Conservation (phyloP, 92 coral and sea anemone genomes). For the Paramuricea clavata region DNA sequence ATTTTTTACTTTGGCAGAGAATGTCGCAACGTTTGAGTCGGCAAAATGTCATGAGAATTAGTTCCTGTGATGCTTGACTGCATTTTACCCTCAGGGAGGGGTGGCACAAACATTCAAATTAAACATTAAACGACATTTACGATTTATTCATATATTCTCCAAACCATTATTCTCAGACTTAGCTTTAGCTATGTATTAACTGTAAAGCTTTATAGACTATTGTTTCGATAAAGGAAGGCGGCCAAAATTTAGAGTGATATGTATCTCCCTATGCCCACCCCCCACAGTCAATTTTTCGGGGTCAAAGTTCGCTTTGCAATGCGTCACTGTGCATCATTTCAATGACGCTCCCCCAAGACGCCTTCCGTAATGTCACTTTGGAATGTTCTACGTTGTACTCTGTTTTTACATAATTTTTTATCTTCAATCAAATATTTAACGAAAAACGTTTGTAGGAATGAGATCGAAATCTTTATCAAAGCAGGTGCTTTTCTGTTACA, state of each 20-base stretch:
- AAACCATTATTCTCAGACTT: not conserved
- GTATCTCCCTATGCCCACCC: not conserved
- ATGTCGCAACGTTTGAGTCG: not conserved
- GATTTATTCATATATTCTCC: not conserved
- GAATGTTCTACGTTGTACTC: not conserved
- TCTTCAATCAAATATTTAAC: too few species aligned
- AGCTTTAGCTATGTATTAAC: not conserved
- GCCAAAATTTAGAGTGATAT: not conserved
- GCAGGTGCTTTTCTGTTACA: not conserved
- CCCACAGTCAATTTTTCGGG: slow-evolving; percentile 8
- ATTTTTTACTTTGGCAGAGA: not conserved
- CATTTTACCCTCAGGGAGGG: not conserved
- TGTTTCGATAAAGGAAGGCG: not conserved
- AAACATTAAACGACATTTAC: not conserved
- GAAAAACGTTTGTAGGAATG: not conserved
- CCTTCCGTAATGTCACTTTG: not conserved
- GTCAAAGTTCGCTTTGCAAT: not conserved
- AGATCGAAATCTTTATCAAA: not conserved
- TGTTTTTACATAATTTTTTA: too few species aligned
- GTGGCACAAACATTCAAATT: not conserved
- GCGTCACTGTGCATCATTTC: not conserved
- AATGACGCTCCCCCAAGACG: slow-evolving; percentile 20
- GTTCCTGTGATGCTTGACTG: not conserved
- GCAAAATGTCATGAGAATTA: not conserved
- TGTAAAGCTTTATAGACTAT: not conserved